These are phyloP conservation scores for Caenorhabditis plicata DNA, from an alignment of 2,888 invertebrate genomes.

Conservation along the genomic window DNA sequence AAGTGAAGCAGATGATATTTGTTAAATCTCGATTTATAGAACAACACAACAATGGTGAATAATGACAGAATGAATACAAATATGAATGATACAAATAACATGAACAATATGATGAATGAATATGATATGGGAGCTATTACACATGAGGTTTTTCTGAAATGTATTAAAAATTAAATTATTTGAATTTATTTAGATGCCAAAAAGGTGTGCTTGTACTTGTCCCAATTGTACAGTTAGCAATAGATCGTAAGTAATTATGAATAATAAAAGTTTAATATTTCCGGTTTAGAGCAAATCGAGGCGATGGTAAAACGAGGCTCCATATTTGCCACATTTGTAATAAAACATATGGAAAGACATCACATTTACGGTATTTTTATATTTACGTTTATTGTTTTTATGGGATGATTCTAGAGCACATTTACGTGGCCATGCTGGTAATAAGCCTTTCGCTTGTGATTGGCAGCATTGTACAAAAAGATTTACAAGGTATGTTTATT, in stretches of 20 bases:
- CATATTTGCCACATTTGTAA: slow-evolving; percentile 63
- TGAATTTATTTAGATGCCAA: slow-evolving; percentile 39
- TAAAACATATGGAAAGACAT: slow-evolving; percentile 58
- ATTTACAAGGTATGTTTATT: slow-evolving; percentile 51
- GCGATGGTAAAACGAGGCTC: slow-evolving; percentile 51
- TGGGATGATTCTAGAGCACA: slow-evolving; percentile 26
- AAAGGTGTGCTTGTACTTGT: slow-evolving; percentile 90
- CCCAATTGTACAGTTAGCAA: slow-evolving; percentile 77
- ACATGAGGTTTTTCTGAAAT: slow-evolving; percentile 1
- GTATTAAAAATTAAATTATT: not conserved
- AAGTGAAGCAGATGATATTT: not conserved
- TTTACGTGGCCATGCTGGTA: slow-evolving; percentile 54
- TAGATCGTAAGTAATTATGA: slow-evolving; percentile 30
- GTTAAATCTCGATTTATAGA: not conserved
- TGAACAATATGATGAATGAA: slow-evolving; percentile 12
- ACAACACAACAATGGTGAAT: slow-evolving; percentile 7
- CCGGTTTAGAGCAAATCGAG: slow-evolving; percentile 14
- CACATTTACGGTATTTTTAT: slow-evolving; percentile 10
- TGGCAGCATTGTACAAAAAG: slow-evolving; percentile 62
- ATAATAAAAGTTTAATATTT: not conserved
- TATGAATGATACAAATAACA: slow-evolving; percentile 10
- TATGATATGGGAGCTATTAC: slow-evolving; percentile 12
- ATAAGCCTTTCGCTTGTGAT: slow-evolving; percentile 63
- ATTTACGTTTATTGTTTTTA: not conserved
- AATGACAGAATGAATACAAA: not conserved